Evolutionary conservation across 2,797 vertebrate genomes (phyloP).

Genomic region (Gallinago nigripennis): DNA sequence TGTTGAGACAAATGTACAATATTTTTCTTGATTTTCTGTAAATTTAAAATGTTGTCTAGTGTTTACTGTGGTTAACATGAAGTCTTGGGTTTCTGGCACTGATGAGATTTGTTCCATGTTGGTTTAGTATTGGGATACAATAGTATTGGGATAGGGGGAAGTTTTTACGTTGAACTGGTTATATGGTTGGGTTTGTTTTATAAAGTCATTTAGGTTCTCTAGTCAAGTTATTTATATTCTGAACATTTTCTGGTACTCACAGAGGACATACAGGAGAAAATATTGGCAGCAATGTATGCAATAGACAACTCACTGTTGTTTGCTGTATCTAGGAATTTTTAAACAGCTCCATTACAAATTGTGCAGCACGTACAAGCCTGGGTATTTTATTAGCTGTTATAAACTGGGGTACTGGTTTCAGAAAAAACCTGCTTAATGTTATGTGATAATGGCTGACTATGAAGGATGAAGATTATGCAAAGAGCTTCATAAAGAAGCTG

Average conservation of each 20-base stretch:
- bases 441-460: background rate
- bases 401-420: constrained; percentile 22
- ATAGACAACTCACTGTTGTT: background rate
- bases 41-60: background rate
- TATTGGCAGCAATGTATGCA: background rate
- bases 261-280: constrained; percentile 28
- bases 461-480: constrained; percentile 37
- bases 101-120: background rate
- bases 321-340: constrained; percentile 26
- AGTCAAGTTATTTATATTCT: background rate
- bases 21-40: background rate
- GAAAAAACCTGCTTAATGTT: constrained; percentile 23
- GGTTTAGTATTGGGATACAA: background rate
- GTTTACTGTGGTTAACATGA: background rate
- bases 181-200: background rate
- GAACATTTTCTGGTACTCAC: constrained; percentile 25
- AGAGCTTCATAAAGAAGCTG: constrained; percentile 44
- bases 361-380: background rate
- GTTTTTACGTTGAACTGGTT: background rate
- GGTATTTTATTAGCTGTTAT: constrained; percentile 27
- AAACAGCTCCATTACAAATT: background rate
- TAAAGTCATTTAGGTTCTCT: background rate
- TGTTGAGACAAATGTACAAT: background rate
- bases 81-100: background rate
- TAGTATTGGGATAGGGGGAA: background rate